Evolutionary conservation across 2,888 invertebrate species (phyloP), one percentile per base, ranked within the genome.

Genomic region (Catocala fraxini): DNA sequence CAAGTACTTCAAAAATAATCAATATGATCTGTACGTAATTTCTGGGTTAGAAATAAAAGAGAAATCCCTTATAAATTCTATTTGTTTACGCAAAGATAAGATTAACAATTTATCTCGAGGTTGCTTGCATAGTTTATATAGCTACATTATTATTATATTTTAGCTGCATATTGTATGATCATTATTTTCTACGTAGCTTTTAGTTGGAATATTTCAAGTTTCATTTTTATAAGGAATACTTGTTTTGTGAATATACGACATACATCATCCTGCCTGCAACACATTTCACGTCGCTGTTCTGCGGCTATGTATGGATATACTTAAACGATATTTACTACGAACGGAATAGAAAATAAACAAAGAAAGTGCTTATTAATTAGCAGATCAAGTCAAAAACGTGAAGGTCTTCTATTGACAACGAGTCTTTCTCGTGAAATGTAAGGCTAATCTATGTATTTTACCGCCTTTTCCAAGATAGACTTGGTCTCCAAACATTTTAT

Each of bases 151-250:
- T 45, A 46, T 62, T 53, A 52, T 6, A 46, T 52, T 49, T 41
- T 52, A 58, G 25, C 49, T 25, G 13, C 48, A 63, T 59, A 39
- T 59, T 56, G 46, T 48, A 10, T 59, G 47, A 65, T 71, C 52
- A 33, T 63, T 62, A 63, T 57, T 63, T 69, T 54, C 45, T 48
- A 61, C 34, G 34, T 5, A 46, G 13, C 42, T 43, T 34, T 39
- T 48, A 48, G 42, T 42, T n/a, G 43, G n/a, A 52, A 54, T 42
- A 70, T 61, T 67, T 53, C 13, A 42, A 63, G 42, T 53, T 63
- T 68, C 33, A 62, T 71, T 65, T 67, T 54, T 54, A 7, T 51
- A 63, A 62, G 56, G 15, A 58, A 62, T 58, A 59, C 52, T 49
- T 56, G 59, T 61, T 68, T 60, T 51, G 46, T 34, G 34, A 13